Evolutionary conservation across 2,888 invertebrate species (phyloP).

Genomic region (Epistrophella euchroma): DNA sequence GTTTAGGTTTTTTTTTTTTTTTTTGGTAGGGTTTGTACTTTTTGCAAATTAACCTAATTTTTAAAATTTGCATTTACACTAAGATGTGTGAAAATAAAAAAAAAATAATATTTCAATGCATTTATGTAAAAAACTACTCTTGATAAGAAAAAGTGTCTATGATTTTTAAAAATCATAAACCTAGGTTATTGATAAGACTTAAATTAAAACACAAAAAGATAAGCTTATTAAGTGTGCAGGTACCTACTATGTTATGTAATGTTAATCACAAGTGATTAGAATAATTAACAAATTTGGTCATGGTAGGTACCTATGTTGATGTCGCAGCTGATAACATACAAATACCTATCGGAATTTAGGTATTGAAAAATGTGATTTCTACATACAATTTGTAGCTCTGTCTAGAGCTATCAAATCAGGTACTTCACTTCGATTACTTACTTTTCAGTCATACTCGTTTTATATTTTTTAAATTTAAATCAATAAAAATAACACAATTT

Average conservation of each 20-base stretch:
- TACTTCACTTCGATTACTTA: too few relatives aligned
- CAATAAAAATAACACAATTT: too few relatives aligned
- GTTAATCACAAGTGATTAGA: neutral
- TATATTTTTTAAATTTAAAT: too few relatives aligned
- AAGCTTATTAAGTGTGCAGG: neutral
- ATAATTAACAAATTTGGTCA: too few relatives aligned
- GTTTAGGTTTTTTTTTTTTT: slow-evolving; percentile 2
- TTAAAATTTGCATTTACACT: slow-evolving; percentile 10
- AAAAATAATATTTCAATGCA: neutral
- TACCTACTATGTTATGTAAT: neutral
- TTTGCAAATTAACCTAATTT: slow-evolving; percentile 18
- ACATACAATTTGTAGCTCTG: too few relatives aligned
- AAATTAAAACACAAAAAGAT: neutral
- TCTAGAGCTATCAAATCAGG: too few relatives aligned
- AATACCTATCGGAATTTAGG: too few relatives aligned
- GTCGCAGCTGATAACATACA: too few relatives aligned
- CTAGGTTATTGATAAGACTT: neutral
- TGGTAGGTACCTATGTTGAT: too few relatives aligned
- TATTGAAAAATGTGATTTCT: too few relatives aligned
- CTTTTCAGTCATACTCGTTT: too few relatives aligned
- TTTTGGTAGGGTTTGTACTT: neutral
- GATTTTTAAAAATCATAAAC: neutral
- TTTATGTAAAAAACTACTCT: too few relatives aligned
- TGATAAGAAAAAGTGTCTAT: neutral
- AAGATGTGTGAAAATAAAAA: neutral